Conservation (phyloP, 2,113 vertebrate species). For the Haemorhous mexicanus region DNA sequence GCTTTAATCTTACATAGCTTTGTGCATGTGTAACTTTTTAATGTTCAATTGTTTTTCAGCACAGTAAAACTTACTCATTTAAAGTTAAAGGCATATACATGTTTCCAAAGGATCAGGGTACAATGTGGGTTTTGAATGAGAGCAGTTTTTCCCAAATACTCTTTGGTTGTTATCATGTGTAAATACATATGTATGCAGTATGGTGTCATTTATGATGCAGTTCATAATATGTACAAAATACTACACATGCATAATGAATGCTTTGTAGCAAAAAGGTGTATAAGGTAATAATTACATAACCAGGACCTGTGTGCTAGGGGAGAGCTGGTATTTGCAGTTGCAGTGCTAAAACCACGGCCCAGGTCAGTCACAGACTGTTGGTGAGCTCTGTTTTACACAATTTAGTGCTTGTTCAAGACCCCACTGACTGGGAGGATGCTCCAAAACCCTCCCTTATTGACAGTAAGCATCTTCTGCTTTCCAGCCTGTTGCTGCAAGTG, state of each 20-base stretch:
- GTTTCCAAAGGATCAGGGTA: neutral
- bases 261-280: neutral
- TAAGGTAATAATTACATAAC: neutral
- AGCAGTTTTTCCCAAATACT: neutral
- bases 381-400: neutral
- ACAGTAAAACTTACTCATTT: neutral
- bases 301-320: neutral
- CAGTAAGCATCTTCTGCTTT: neutral
- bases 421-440: neutral
- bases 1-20: neutral
- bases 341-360: fast-evolving
- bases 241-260: fast-evolving
- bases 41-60: neutral
- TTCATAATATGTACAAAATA: neutral
- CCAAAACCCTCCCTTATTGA: neutral
- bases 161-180: neutral
- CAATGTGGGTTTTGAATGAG: neutral
- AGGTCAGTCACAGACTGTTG: neutral
- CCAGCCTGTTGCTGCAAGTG: fast-evolving
- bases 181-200: neutral
- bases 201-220: neutral
- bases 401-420: neutral
- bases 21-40: neutral
- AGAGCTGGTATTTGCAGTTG: neutral
- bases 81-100: neutral